Conservation (phyloP, 2,113 vertebrate genomes). For the Oreotrochilus melanogaster region DNA sequence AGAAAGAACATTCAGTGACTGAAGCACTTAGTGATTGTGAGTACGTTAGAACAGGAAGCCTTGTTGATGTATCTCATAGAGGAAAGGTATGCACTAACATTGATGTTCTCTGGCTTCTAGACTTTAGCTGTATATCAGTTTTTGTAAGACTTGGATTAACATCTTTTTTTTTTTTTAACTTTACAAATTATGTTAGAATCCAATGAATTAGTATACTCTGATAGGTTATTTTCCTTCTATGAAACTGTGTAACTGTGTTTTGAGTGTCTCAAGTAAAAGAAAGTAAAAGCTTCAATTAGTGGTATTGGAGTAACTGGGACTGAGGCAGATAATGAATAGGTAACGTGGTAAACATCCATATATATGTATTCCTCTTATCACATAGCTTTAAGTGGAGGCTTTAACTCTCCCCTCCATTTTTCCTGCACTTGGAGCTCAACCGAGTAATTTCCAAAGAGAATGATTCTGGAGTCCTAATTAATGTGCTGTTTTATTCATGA, state of each 20-base stretch:
- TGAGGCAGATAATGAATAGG: background rate
- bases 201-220: background rate
- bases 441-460: background rate
- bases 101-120: background rate
- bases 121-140: background rate
- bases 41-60: background rate
- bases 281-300: background rate
- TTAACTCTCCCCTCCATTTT: background rate
- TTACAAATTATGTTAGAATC: background rate
- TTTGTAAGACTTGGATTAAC: background rate
- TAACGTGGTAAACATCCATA: background rate
- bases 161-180: background rate
- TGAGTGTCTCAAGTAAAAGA: background rate
- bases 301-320: background rate
- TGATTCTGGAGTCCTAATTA: background rate
- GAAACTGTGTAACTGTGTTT: background rate
- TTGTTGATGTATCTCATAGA: background rate
- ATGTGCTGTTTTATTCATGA: background rate
- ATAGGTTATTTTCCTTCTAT: background rate
- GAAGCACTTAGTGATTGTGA: background rate
- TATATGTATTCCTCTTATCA: background rate
- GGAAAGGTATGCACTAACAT: rapidly evolving
- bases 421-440: background rate
- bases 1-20: background rate
- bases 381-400: background rate